phyloP scores from a whole-genome alignment of 2,888 invertebrate species.

The Silvanus unidentatus region DNA sequence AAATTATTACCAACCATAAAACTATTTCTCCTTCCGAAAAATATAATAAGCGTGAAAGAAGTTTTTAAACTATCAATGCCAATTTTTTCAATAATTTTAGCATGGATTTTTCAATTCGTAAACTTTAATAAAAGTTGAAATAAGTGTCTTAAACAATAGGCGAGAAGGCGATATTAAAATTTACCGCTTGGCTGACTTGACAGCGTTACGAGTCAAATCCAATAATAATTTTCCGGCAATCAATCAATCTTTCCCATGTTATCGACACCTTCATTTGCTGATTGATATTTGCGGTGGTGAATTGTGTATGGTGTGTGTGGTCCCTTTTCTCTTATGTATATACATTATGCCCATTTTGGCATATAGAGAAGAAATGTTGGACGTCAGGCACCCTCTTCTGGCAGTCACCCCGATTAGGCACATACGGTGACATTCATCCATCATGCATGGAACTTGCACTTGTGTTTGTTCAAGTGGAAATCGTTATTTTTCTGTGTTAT shows the following conservation, averaged over 20 bases:
- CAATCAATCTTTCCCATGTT: constrained; percentile 23
- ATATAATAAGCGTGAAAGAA: too few relatives aligned
- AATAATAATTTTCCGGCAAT: constrained; percentile 11
- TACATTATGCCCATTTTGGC: background rate
- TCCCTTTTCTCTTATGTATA: constrained; percentile 1
- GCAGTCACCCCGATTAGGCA: constrained; percentile 8
- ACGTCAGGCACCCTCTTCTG: background rate
- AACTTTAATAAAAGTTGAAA: background rate
- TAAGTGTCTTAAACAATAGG: background rate
- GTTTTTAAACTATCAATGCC: too few relatives aligned
- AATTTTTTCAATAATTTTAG: too few relatives aligned
- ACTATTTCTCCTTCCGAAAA: too few relatives aligned
- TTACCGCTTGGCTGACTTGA: constrained; percentile 1
- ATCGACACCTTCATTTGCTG: constrained; percentile 21
- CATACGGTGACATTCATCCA: constrained; percentile 19
- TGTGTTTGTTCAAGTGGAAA: constrained; percentile 23
- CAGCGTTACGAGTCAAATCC: constrained; percentile 1
- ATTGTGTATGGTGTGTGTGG: background rate
- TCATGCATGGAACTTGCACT: constrained; percentile 20
- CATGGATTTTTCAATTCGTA: background rate
- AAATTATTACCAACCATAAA: too few relatives aligned
- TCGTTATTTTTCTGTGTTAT: constrained; percentile 28
- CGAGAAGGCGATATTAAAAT: constrained; percentile 1
- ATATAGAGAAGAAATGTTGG: background rate
- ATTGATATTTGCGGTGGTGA: constrained; percentile 18